Conservation (phyloP, 2,888 invertebrate genomes). For the Pseudanteris insignis region DNA sequence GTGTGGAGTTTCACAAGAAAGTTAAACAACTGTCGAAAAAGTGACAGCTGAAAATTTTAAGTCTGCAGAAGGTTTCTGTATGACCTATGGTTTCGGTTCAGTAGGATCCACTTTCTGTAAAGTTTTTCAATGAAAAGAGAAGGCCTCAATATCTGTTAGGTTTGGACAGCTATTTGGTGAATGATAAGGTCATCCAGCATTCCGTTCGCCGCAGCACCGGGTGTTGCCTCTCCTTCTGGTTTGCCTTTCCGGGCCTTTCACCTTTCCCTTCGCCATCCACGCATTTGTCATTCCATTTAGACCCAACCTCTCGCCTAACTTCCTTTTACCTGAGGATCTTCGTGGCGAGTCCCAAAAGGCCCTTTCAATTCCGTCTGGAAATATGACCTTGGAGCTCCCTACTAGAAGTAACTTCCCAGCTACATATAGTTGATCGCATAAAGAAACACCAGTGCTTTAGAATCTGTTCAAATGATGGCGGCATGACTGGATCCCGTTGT, state of each 20-base stretch:
- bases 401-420: slow-evolving; percentile 21
- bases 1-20: slow-evolving; percentile 1
- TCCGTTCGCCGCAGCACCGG: slow-evolving; percentile 25
- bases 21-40: slow-evolving; percentile 5
- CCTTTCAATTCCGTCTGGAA: slow-evolving; percentile 40
- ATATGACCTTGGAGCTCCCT: slow-evolving; percentile 42
- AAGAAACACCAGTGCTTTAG: too few relatives aligned
- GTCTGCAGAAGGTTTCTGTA: background rate
- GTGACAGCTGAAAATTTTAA: slow-evolving; percentile 16
- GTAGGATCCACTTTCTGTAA: slow-evolving; percentile 1
- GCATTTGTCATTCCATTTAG: slow-evolving; percentile 64
- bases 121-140: slow-evolving; percentile 18
- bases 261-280: slow-evolving; percentile 42
- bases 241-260: slow-evolving; percentile 38
- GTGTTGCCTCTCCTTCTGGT: slow-evolving; percentile 13
- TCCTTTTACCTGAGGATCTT: slow-evolving; percentile 58
- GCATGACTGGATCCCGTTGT: too few relatives aligned
- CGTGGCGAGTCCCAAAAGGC: slow-evolving; percentile 38
- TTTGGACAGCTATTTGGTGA: slow-evolving; percentile 17
- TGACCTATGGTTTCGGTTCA: slow-evolving; percentile 16
- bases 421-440: too few relatives aligned
- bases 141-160: slow-evolving; percentile 10
- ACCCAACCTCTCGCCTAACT: slow-evolving; percentile 52
- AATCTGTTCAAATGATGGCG: too few relatives aligned
- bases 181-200: slow-evolving; percentile 42